phyloP scores from a whole-genome alignment of 2,113 vertebrate genomes.

The Leptodactylus fuscus region DNA sequence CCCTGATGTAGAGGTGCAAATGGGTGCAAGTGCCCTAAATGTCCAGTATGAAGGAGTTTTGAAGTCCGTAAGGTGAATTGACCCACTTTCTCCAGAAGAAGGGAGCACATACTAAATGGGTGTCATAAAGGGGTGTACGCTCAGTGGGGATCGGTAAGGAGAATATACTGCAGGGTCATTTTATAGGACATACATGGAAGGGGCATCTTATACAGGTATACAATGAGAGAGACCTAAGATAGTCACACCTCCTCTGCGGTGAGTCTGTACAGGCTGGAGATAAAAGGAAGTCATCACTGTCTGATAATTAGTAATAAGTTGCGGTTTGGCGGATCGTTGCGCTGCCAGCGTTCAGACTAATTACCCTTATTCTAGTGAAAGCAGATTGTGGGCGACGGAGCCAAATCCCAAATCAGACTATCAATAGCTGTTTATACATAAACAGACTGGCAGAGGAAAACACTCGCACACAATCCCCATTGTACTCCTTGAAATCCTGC shows the following conservation, averaged over 20 bases:
- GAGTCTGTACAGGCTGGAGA: neutral
- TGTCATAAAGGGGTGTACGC: neutral
- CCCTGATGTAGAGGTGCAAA: neutral
- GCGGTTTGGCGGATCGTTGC: too few relatives aligned
- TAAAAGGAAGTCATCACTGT: neutral
- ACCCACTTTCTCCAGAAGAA: too few relatives aligned
- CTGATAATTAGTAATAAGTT: neutral
- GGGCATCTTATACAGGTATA: neutral
- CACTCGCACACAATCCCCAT: slow-evolving; percentile 20
- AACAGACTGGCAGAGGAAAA: slow-evolving; percentile 2
- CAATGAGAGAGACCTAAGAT: neutral
- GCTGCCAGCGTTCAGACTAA: neutral
- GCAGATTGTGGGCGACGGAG: neutral
- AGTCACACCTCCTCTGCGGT: too few relatives aligned
- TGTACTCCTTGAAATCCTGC: neutral
- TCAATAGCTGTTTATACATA: slow-evolving; percentile 17
- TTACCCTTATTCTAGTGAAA: too few relatives aligned
- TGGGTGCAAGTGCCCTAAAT: neutral
- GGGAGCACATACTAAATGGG: too few relatives aligned
- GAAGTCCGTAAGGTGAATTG: too few relatives aligned
- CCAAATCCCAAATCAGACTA: neutral
- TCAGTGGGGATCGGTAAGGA: neutral
- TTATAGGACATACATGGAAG: too few relatives aligned
- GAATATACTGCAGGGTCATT: too few relatives aligned
- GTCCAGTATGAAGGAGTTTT: neutral